Percentiles rank a stretch among this genome's conserved stretches.
phyloP scores from a whole-genome alignment of 2,113 vertebrate genomes.

The Calyptommatus sinebrachiatus region DNA sequence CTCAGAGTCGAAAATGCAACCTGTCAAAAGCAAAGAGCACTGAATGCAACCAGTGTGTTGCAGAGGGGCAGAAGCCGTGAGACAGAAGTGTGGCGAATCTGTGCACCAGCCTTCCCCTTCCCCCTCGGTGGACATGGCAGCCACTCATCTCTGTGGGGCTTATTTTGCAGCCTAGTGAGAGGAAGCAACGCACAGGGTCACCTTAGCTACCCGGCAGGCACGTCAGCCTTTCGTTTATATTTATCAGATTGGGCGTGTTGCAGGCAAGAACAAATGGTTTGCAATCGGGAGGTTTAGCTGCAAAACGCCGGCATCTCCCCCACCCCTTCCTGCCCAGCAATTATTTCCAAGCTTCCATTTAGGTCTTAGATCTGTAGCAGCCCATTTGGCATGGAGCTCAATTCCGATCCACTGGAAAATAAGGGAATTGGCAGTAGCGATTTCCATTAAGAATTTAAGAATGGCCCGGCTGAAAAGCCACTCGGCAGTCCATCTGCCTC shows the following conservation, averaged over 20 bases:
- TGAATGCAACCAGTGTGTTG: no score
- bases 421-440: background rate
- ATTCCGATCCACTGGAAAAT: background rate
- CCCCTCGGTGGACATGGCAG: background rate
- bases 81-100: background rate
- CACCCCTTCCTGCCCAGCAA: no score
- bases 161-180: background rate
- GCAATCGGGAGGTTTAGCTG: background rate
- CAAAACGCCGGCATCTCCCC: background rate
- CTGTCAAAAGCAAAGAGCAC: no score
- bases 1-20: no score
- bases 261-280: constrained; percentile 5
- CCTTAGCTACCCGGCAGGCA: constrained; percentile 12
- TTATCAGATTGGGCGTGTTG: constrained; percentile 8
- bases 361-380: no score
- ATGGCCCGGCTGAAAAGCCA: background rate
- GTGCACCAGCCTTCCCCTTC: background rate
- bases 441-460: background rate
- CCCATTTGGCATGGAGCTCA: background rate
- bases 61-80: background rate
- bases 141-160: background rate
- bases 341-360: no score
- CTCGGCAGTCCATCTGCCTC: background rate
- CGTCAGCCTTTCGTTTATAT: constrained; percentile 11
- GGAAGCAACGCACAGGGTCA: background rate